Evolutionary conservation across 2,797 vertebrate genomes (phyloP), one percentile per base, ranked within the genome.

Genomic region (Xiphorhynchus erythropygius): DNA sequence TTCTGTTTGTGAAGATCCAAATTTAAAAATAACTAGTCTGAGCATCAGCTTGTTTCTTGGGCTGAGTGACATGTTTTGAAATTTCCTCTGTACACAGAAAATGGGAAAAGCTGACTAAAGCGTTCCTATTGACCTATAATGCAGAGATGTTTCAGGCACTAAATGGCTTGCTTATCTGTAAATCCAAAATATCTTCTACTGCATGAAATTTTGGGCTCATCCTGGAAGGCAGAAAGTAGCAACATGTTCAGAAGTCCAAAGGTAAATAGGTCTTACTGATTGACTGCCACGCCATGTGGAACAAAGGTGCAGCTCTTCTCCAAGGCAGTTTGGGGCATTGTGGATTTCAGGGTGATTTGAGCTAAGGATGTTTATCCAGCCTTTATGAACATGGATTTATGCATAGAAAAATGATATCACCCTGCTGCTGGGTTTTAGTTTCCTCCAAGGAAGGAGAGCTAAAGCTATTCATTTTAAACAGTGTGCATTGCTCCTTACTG

Each of bases 41-140:
- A 89, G 87, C 93, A 94, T 92, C 92, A 96, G 92, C 90, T 96
- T 94, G n/a, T 96, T 96, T 96, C 85, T 93, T 60, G 57, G 62
- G 42, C 75, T 94, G 89, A 97, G 56, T 97, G 95, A 93, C 73
- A 89, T 94, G 67, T 97, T 97, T 97, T 96, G 88, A 97, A 95
- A 94, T 96, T 95, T 85, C 63, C 62, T 88, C 77, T 90, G 67
- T 87, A 59, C 71, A 59, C 68, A 92, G 70, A 94, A 77, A 87
- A 84, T 46, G 49, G 76, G 91, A 93, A 97, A 96, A 94, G 91
- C 95, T 96, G 95, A 97, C 71, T 90, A 59, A 95, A 95, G 84
- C 15, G 21, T 93, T 97, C 87, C 67, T 65, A 8, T 95, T 97
- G 94, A 94, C 91, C 91, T 93, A 41, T 93, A 94, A 96, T 76